A percentile compares a stretch with the other conserved stretches of the same genome.
Evolutionary conservation across 1,140 invertebrate genomes (phyloP).

Genomic region (Heliconius hermathena): DNA sequence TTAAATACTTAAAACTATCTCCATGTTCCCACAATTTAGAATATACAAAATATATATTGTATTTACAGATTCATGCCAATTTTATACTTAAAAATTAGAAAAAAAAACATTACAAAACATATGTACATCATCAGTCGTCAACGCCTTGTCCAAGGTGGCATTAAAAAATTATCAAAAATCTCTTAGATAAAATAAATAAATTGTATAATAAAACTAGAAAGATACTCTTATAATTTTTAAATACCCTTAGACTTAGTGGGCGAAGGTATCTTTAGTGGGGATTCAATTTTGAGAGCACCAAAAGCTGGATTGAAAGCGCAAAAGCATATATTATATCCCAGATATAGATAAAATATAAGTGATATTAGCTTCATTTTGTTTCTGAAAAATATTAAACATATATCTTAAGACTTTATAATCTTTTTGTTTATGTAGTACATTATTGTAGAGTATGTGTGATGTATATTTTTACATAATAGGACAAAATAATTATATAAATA

Average conservation of each 20-base stretch:
- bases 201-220: background rate
- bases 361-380: background rate
- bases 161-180: background rate
- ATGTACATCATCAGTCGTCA: background rate
- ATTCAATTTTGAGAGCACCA: slow-evolving; percentile 8
- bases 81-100: background rate
- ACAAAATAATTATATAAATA: slow-evolving; percentile 1
- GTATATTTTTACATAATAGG: slow-evolving; percentile 4
- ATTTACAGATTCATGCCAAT: slow-evolving; percentile 10
- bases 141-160: background rate
- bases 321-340: background rate
- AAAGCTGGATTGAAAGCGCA: slow-evolving; percentile 19
- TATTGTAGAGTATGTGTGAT: background rate
- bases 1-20: background rate
- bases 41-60: background rate
- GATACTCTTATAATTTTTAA: background rate
- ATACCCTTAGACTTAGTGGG: background rate
- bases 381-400: background rate
- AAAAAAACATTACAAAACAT: background rate
- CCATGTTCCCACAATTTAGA: background rate
- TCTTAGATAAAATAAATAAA: background rate
- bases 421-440: background rate
- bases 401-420: background rate
- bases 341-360: background rate
- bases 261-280: background rate